A percentile compares a stretch with the other conserved stretches of the same genome.
phyloP scores from a whole-genome alignment of 2,797 vertebrate species.

The Gephyroberyx darwinii region DNA sequence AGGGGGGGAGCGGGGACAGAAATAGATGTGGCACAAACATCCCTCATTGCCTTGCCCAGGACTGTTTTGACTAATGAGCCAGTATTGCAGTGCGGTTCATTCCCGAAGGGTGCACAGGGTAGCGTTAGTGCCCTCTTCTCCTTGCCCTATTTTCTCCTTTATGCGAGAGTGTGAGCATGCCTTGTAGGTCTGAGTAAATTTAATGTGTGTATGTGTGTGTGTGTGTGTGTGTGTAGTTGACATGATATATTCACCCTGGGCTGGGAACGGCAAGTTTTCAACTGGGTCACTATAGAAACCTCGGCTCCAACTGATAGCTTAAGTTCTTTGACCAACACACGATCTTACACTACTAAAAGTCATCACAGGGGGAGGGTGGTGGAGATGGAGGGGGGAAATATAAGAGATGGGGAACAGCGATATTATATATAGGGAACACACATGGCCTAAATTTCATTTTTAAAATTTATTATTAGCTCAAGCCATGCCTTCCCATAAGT shows the following conservation, averaged over 20 bases:
- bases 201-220: constrained; percentile 2
- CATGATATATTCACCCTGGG: constrained; percentile 21
- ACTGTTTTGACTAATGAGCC: constrained; percentile 78
- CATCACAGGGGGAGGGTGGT: constrained; percentile 6
- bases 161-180: constrained; percentile 17
- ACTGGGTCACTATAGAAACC: constrained; percentile 56
- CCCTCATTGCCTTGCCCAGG: constrained; percentile 53
- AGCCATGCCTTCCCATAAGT: no score
- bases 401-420: no score
- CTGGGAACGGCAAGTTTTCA: constrained; percentile 27
- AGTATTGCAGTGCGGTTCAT: constrained; percentile 56
- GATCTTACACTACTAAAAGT: constrained; percentile 20
- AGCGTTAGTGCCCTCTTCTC: constrained; percentile 61
- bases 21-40: constrained; percentile 75
- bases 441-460: no score
- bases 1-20: constrained; percentile 65
- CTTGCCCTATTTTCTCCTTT: constrained; percentile 74
- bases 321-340: constrained; percentile 29
- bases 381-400: no score
- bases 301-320: constrained; percentile 17
- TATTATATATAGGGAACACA: no score
- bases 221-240: constrained; percentile 31
- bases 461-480: no score
- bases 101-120: constrained; percentile 61
- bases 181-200: constrained; percentile 18